Evolutionary conservation across 2,888 invertebrate genomes (phyloP).

Genomic region (Tiliacea citrago): DNA sequence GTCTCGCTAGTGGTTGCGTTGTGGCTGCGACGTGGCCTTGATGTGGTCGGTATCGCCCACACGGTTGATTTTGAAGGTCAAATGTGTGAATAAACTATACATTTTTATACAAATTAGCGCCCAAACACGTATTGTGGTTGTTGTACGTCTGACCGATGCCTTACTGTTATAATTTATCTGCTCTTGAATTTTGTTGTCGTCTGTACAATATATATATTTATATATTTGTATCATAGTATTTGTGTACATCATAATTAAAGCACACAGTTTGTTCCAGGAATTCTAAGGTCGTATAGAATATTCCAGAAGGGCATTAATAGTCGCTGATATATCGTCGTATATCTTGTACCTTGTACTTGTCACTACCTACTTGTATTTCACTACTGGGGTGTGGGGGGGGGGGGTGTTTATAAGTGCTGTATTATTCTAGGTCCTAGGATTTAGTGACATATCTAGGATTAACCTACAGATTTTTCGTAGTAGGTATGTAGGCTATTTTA

Average conservation of each 20-base stretch:
- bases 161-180: not conserved
- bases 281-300: not conserved
- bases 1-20: too few species aligned
- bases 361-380: too few species aligned
- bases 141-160: too few species aligned
- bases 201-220: constrained; percentile 42
- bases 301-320: not conserved
- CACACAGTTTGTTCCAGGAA: constrained; percentile 6
- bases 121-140: too few species aligned
- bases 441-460: constrained; percentile 3
- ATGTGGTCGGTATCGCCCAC: too few species aligned
- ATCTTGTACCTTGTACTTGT: not conserved
- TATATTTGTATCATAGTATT: constrained; percentile 25
- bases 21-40: too few species aligned
- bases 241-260: constrained; percentile 8
- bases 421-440: not conserved
- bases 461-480: too few species aligned
- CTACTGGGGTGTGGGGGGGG: too few species aligned
- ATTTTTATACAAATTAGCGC: too few species aligned
- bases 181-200: constrained; percentile 9
- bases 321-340: not conserved
- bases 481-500: too few species aligned
- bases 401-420: not conserved
- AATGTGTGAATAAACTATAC: too few species aligned
- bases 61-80: too few species aligned